Percentiles rank a stretch among this genome's conserved stretches.
Conservation (phyloP, 2,888 invertebrate genomes). For the Calliopum simillimum region DNA sequence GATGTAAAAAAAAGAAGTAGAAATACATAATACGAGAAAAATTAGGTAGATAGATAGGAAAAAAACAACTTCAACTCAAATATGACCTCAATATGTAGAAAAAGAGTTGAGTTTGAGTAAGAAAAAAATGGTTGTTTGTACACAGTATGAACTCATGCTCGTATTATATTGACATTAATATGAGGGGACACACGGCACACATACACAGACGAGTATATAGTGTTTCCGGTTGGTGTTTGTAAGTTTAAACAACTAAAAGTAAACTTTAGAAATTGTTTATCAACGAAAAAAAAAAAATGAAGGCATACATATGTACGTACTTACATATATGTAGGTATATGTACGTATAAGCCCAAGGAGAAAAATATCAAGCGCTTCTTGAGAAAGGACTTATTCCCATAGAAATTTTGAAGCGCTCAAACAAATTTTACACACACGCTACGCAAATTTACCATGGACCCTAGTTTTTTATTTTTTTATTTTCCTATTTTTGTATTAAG, state of each 20-base stretch:
- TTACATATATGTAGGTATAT: too few relatives aligned
- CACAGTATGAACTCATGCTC: not conserved
- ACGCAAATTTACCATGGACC: not conserved
- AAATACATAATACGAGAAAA: conserved; percentile 20
- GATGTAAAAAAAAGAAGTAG: conserved; percentile 20
- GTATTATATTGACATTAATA: too few relatives aligned
- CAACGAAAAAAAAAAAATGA: too few relatives aligned
- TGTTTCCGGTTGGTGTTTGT: conserved; percentile 28
- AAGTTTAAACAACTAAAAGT: not conserved
- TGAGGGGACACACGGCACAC: too few relatives aligned
- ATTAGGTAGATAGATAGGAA: not conserved
- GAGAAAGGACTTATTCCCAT: too few relatives aligned
- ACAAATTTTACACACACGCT: not conserved
- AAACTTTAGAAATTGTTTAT: conserved; percentile 2
- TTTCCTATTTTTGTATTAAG: too few relatives aligned
- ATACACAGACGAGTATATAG: not conserved
- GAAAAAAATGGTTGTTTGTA: conserved; percentile 16
- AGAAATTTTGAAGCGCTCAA: too few relatives aligned
- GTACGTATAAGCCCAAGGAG: too few relatives aligned
- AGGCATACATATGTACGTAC: too few relatives aligned
- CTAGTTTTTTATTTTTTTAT: too few relatives aligned
- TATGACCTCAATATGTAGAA: conserved; percentile 26
- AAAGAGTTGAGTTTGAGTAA: conserved; percentile 13
- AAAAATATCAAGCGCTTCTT: too few relatives aligned
- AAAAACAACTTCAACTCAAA: conserved; percentile 18